Evolutionary conservation across 2,888 invertebrate species (phyloP).

Genomic region (Cybosia mesomella): DNA sequence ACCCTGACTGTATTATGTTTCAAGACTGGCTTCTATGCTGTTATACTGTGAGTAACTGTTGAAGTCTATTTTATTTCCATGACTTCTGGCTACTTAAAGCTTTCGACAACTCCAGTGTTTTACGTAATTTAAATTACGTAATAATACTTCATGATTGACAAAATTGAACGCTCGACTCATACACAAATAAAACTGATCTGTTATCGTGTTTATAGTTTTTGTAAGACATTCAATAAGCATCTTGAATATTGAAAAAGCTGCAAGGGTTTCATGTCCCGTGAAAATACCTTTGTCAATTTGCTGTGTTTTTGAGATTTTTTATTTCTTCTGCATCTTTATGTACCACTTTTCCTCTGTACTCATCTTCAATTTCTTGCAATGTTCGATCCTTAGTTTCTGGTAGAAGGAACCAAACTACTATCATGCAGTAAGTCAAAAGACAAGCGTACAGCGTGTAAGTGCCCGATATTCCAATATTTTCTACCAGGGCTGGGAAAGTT

Average conservation of each 20-base stretch:
- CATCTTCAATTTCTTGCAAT: conserved; percentile 88
- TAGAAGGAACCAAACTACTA: conserved; percentile 84
- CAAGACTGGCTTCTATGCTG: background rate
- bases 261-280: background rate
- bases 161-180: too few relatives aligned
- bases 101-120: too few relatives aligned
- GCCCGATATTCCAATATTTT: conserved; percentile 81
- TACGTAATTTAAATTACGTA: too few relatives aligned
- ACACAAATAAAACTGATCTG: too few relatives aligned
- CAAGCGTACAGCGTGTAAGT: conserved; percentile 87
- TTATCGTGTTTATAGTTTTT: background rate
- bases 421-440: conserved; percentile 80
- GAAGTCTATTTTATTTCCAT: too few relatives aligned
- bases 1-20: too few relatives aligned
- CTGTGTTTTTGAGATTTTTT: conserved; percentile 3
- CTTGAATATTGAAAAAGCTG: background rate
- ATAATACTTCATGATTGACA: too few relatives aligned
- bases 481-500: conserved; percentile 85
- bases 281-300: background rate
- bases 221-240: background rate
- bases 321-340: conserved; percentile 22
- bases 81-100: too few relatives aligned
- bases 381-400: conserved; percentile 90
- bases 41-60: too few relatives aligned
- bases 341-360: conserved; percentile 68